Evolutionary conservation across 1,140 invertebrate genomes (phyloP).

Genomic region (Pantala flavescens): DNA sequence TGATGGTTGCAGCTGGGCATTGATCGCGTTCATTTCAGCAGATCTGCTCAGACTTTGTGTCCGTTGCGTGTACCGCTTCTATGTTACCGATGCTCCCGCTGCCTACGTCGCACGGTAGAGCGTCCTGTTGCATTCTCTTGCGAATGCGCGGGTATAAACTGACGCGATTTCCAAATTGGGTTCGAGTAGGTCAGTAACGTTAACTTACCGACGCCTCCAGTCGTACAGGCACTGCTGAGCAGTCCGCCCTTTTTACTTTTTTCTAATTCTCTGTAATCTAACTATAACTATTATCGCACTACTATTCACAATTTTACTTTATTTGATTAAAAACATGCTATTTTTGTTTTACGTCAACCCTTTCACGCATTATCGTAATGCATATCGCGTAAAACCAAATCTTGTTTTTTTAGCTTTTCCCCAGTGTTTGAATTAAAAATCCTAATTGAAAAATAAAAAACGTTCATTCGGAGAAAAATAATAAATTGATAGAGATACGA

Average conservation of each 20-base stretch:
- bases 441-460: too few species aligned
- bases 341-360: too few species aligned
- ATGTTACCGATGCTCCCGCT: background rate
- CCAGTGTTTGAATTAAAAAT: too few species aligned
- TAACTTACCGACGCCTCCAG: background rate
- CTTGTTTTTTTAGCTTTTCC: too few species aligned
- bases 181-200: background rate
- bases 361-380: too few species aligned
- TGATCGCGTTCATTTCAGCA: background rate
- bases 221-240: background rate
- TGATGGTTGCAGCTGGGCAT: conserved; percentile 7
- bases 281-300: too few species aligned
- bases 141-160: background rate
- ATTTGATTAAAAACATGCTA: too few species aligned
- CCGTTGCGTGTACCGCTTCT: background rate
- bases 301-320: too few species aligned
- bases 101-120: background rate
- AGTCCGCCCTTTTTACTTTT: background rate
- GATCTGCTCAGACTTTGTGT: background rate
- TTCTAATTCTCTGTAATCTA: too few species aligned
- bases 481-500: too few species aligned
- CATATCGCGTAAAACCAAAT: too few species aligned
- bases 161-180: conserved; percentile 7
- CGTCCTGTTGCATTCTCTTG: background rate
- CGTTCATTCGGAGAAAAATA: too few species aligned